A percentile compares a stretch with the other conserved stretches of the same genome.
phyloP scores from a whole-genome alignment of 2,888 invertebrate genomes.

The Drosophila leonis region DNA sequence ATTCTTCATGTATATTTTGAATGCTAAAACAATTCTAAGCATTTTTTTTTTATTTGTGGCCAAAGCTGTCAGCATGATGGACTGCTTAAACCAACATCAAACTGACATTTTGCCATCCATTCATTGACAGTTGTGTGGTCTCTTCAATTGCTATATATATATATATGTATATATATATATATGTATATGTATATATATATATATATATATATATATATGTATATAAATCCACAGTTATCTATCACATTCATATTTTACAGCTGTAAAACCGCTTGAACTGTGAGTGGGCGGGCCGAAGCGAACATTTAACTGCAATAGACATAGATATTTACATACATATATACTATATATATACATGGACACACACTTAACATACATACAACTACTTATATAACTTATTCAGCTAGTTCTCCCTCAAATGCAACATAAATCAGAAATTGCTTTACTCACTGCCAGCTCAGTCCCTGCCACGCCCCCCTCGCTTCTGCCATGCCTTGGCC shows the following conservation, averaged over 20 bases:
- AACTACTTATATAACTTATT: constrained; percentile 61
- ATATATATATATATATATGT: neutral
- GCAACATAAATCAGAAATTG: constrained; percentile 57
- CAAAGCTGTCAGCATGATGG: constrained; percentile 6
- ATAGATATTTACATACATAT: neutral
- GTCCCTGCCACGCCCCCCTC: neutral
- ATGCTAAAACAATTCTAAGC: neutral
- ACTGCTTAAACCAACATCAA: constrained; percentile 19
- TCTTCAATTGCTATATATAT: neutral
- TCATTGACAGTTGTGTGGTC: constrained; percentile 14
- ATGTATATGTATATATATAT: neutral
- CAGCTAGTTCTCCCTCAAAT: constrained; percentile 36
- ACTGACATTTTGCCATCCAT: constrained; percentile 19
- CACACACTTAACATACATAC: constrained; percentile 3
- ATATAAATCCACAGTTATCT: constrained; percentile 17
- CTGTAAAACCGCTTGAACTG: constrained; percentile 27
- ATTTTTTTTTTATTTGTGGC: constrained; percentile 1
- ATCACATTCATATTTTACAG: constrained; percentile 9
- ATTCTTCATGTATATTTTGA: neutral
- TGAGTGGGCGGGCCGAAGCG: constrained; percentile 9
- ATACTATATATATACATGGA: neutral
- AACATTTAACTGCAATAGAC: constrained; percentile 29
- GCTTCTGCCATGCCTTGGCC: constrained; percentile 3
- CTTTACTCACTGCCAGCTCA: constrained; percentile 15
- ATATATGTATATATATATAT: constrained; percentile 1